Evolutionary conservation across 1,140 invertebrate species (phyloP), one percentile per base, ranked within the genome.

Genomic region (Mycetomoellerius zeteki): DNA sequence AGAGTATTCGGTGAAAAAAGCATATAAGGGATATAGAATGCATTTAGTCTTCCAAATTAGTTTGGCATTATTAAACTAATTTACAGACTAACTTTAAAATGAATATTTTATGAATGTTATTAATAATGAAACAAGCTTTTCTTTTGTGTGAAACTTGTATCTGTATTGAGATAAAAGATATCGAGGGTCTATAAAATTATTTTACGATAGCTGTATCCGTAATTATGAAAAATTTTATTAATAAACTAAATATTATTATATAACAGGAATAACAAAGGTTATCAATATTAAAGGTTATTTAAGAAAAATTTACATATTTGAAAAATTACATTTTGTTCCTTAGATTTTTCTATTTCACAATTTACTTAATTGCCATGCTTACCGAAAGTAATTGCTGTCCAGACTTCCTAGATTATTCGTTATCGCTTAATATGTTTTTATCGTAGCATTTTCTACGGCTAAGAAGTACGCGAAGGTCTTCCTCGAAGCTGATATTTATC

Each of bases 361-460:
- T 37, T 56, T 56, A 71, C 19, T 43, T 81, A 5, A 56, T 56
- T 8, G 14, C 6, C 37, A 10, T 16, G 43, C 14, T 73, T 47
- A 47, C 6, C 37, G 37, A 60, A 72, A 33, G 10, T 19, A 1
- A n/a, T n/a, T 58, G 37, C 37, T 43, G 1, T 16, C 10, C 0
- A 14, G 1, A 14, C 47, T 47, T 82, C 62, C 14, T 37, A 50
- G 19, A 50, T n/a, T 60, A 43, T 73, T 30, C 58, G 37, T 84
- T 75, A 84, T 84, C 80, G 43, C 16, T 84, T 21, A 33, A 12
- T 27, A 3, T 50, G 37, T n/a, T 69, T 75, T 73, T 54, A 56
- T 8, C 4, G 0, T 56, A 50, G 24, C 5, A 60, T 75, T 76
- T 76, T 72, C 19, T 24, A 54, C 24, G 37, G 16, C 24, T 71